Evolutionary conservation across 2,888 invertebrate species (phyloP).

Genomic region (Drosophila pseudotalamancana): DNA sequence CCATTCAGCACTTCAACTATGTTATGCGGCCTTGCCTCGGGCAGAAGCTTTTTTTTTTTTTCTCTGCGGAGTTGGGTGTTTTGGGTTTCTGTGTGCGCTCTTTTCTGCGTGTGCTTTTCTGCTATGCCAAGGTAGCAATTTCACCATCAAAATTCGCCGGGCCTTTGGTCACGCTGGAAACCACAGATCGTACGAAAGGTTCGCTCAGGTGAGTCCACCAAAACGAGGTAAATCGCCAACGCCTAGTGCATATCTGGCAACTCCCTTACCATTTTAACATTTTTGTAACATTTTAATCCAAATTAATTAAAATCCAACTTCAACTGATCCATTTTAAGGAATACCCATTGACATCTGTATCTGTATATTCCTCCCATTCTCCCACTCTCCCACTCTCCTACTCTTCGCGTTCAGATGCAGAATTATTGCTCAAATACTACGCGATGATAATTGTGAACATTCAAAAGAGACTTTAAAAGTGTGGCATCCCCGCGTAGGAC

Average conservation of each 20-base stretch:
- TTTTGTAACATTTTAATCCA: constrained; percentile 70
- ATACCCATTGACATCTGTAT: constrained; percentile 61
- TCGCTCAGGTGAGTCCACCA: constrained; percentile 64
- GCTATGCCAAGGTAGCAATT: constrained; percentile 72
- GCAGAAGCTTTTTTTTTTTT: constrained; percentile 72
- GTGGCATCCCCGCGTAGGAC: constrained; percentile 58
- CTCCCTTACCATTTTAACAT: constrained; percentile 40
- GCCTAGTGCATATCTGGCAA: constrained; percentile 72
- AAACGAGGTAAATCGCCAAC: constrained; percentile 78
- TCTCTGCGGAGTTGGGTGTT: constrained; percentile 53
- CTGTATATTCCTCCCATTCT: too few relatives aligned
- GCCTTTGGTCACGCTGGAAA: constrained; percentile 62
- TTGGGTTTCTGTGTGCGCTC: constrained; percentile 1
- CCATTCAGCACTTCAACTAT: constrained; percentile 47
- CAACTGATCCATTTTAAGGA: constrained; percentile 52
- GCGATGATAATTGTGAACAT: constrained; percentile 64
- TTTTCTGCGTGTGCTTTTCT: constrained; percentile 1
- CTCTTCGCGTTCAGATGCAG: constrained; percentile 40
- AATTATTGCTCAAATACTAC: constrained; percentile 39
- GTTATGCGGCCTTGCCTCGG: constrained; percentile 61
- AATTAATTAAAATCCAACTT: constrained; percentile 66
- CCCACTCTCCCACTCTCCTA: constrained; percentile 2
- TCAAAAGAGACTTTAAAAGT: constrained; percentile 70
- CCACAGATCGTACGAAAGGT: constrained; percentile 30
- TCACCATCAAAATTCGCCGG: constrained; percentile 77